Percentiles rank a stretch among this genome's conserved stretches.
phyloP scores from a whole-genome alignment of 2,888 invertebrate species.

The Podabrus alpinus region DNA sequence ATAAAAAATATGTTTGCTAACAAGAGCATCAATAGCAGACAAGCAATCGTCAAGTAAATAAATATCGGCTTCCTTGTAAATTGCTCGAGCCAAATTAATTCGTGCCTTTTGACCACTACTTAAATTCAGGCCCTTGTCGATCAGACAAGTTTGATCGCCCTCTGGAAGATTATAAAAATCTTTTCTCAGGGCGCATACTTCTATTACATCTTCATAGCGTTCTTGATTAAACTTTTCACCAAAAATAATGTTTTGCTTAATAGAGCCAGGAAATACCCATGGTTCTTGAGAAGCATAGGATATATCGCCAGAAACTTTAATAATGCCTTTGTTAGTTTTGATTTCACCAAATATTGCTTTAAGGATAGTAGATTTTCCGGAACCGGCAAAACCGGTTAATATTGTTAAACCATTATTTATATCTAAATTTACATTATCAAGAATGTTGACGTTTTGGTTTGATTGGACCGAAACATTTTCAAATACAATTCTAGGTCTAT shows the following conservation, averaged over 20 bases:
- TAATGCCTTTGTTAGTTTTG: constrained; percentile 64
- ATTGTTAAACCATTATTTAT: constrained; percentile 55
- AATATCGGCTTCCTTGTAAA: constrained; percentile 74
- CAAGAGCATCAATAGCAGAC: constrained; percentile 75
- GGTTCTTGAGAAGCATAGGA: constrained; percentile 64
- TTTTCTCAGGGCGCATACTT: constrained; percentile 62
- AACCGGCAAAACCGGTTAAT: constrained; percentile 65
- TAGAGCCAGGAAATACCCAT: constrained; percentile 61
- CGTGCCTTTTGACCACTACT: constrained; percentile 81
- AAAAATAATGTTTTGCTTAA: constrained; percentile 77
- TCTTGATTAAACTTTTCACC: constrained; percentile 63
- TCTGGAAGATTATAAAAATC: constrained; percentile 74
- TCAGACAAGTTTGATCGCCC: constrained; percentile 74
- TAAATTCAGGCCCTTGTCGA: constrained; percentile 75
- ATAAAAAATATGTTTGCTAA: constrained; percentile 70
- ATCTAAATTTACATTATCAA: constrained; percentile 52
- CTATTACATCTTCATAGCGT: constrained; percentile 62
- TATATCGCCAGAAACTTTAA: constrained; percentile 66
- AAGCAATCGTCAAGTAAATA: constrained; percentile 78
- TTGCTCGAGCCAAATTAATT: constrained; percentile 73
- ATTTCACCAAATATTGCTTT: constrained; percentile 69
- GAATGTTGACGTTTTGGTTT: constrained; percentile 29
- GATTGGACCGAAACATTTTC: constrained; percentile 67
- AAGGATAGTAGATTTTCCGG: constrained; percentile 62
- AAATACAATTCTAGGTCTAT: constrained; percentile 41